Conservation (phyloP, 2,113 vertebrate genomes). For the Oryzias javanicus region DNA sequence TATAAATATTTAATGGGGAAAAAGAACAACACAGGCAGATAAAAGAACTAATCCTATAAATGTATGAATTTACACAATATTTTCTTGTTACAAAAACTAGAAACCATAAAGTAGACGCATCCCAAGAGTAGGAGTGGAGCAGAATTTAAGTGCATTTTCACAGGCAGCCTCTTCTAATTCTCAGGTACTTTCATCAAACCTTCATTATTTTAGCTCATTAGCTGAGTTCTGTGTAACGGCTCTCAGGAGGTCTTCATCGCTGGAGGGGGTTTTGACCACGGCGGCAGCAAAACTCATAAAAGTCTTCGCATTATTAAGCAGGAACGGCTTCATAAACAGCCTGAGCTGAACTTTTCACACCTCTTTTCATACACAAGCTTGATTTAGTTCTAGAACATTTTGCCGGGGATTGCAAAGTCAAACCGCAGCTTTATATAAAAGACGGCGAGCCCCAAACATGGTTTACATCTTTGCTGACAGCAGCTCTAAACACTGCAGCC, state of each 20-base stretch:
- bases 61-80: not conserved
- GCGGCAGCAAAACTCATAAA: not conserved
- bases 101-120: not conserved
- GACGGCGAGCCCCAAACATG: constrained; percentile 3
- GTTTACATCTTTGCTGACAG: constrained; percentile 25
- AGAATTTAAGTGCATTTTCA: constrained; percentile 10
- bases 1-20: too few relatives aligned
- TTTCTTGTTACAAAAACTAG: not conserved
- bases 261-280: not conserved
- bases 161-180: not conserved
- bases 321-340: constrained; percentile 9
- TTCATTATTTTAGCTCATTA: constrained; percentile 26
- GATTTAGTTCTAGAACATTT: not conserved
- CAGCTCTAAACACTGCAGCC: constrained; percentile 22
- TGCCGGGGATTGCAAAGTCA: constrained; percentile 4
- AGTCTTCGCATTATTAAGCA: constrained; percentile 2
- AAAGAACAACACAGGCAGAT: too few relatives aligned
- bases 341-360: not conserved
- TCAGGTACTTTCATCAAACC: constrained; percentile 9
- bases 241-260: constrained; percentile 5
- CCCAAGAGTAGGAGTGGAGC: not conserved
- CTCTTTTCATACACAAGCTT: not conserved
- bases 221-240: constrained; percentile 9
- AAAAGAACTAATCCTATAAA: too few relatives aligned
- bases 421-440: not conserved